phyloP scores from a whole-genome alignment of 2,888 invertebrate species.

The Tetragnatha montana region DNA sequence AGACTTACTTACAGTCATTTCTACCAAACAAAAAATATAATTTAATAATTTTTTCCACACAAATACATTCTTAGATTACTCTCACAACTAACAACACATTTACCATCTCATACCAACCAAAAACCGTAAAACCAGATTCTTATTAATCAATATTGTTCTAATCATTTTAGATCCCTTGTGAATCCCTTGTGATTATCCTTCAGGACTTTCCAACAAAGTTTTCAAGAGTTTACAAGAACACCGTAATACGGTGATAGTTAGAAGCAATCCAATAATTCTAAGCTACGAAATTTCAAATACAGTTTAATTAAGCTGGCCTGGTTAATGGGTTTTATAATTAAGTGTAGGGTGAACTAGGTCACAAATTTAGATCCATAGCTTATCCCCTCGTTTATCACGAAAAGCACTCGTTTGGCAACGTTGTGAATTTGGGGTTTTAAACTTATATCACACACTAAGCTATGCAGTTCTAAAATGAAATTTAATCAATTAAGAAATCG shows the following conservation, averaged over 20 bases:
- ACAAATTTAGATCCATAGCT: not conserved
- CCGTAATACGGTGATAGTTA: not conserved
- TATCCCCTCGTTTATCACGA: not conserved
- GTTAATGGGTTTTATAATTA: conserved; percentile 1
- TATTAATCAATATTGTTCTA: too few species aligned
- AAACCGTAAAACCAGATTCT: too few species aligned
- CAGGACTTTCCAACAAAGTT: not conserved
- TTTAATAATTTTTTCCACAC: not conserved
- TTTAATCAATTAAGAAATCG: too few species aligned
- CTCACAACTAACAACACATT: not conserved
- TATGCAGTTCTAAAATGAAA: too few species aligned
- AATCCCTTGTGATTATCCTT: too few species aligned
- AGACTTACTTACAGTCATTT: conserved; percentile 67
- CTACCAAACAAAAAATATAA: conserved; percentile 28
- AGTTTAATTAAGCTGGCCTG: not conserved
- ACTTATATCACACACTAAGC: too few species aligned
- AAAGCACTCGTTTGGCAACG: not conserved
- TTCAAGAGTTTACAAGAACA: not conserved
- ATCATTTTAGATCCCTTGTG: too few species aligned
- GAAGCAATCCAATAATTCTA: not conserved
- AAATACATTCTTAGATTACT: not conserved
- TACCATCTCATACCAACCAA: too few species aligned
- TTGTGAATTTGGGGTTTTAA: not conserved
- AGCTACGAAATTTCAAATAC: not conserved
- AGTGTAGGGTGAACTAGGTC: not conserved